phyloP scores from a whole-genome alignment of 1,140 invertebrate genomes.

The Hycleus cichorii region DNA sequence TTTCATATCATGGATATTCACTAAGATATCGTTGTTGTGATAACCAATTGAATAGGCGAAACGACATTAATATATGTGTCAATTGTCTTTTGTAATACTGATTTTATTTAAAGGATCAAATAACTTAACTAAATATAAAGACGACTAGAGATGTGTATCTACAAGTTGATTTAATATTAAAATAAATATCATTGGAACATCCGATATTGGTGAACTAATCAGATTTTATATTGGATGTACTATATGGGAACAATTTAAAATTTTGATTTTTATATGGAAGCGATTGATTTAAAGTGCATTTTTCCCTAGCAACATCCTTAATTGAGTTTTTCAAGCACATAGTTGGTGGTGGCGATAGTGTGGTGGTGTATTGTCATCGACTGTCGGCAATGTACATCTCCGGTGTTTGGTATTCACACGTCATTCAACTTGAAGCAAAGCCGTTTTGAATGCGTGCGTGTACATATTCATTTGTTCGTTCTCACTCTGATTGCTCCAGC shows the following conservation, averaged over 20 bases:
- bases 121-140: constrained; percentile 7
- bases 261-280: too few relatives aligned
- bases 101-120: constrained; percentile 10
- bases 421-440: constrained; percentile 14
- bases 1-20: constrained; percentile 7
- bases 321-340: too few relatives aligned
- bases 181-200: too few relatives aligned
- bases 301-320: too few relatives aligned
- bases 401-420: constrained; percentile 19
- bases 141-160: constrained; percentile 3
- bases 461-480: constrained; percentile 24
- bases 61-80: constrained; percentile 23
- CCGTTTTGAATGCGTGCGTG: constrained; percentile 18
- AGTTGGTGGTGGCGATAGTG: too few relatives aligned
- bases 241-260: too few relatives aligned
- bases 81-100: constrained; percentile 16
- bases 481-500: constrained; percentile 13
- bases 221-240: too few relatives aligned
- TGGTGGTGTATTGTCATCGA: not conserved
- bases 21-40: constrained; percentile 15
- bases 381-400: constrained; percentile 10
- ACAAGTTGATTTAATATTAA: too few relatives aligned
- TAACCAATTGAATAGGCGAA: constrained; percentile 19
- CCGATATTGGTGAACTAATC: too few relatives aligned
- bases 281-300: too few relatives aligned